phyloP scores from a whole-genome alignment of 2,113 vertebrate genomes.

The Mustelus asterias region DNA sequence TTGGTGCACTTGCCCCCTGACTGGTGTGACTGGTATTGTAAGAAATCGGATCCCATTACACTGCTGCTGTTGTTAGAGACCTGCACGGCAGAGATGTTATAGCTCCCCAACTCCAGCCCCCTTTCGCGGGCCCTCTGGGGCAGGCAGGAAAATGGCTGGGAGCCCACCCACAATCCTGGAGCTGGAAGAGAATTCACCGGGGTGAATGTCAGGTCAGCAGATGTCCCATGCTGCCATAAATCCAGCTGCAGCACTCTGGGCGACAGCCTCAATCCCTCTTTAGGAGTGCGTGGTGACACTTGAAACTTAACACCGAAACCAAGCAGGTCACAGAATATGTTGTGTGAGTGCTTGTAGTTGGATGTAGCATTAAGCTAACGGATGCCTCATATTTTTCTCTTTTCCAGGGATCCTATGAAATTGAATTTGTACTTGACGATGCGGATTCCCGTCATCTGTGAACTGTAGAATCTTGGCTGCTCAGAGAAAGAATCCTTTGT shows the following conservation, averaged over 20 bases:
- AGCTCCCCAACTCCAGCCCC: background rate
- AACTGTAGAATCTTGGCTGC: slow-evolving; percentile 44
- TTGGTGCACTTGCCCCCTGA: background rate
- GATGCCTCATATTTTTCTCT: background rate
- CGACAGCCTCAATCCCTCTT: background rate
- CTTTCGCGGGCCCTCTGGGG: background rate
- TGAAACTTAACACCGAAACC: background rate
- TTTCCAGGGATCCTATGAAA: slow-evolving; percentile 45
- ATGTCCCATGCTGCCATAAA: background rate
- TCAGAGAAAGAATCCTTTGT: slow-evolving; percentile 47
- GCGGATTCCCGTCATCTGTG: slow-evolving; percentile 45
- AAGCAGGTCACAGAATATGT: background rate
- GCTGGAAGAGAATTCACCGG: background rate
- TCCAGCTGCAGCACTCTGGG: background rate
- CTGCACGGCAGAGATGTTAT: background rate
- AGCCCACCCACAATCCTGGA: background rate
- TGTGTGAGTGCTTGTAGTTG: background rate
- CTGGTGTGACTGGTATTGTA: background rate
- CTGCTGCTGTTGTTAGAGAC: background rate
- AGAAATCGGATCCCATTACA: background rate
- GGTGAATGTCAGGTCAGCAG: background rate
- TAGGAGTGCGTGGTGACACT: background rate
- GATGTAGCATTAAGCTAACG: background rate
- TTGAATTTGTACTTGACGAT: slow-evolving; percentile 49
- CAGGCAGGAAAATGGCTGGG: background rate